phyloP scores from a whole-genome alignment of 2,797 vertebrate species.

The Delichon dasypus region DNA sequence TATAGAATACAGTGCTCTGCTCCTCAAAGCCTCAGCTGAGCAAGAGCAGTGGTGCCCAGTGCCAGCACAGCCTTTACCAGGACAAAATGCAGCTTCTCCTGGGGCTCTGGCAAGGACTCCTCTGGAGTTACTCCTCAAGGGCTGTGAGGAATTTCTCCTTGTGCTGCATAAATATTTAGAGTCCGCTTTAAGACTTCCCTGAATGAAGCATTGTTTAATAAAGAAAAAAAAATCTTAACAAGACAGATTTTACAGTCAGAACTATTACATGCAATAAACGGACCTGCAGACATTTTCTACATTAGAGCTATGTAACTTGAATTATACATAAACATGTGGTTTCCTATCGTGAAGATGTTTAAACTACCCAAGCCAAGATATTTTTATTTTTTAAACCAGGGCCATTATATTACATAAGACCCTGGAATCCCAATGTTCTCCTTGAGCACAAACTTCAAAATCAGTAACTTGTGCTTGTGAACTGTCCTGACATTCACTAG shows the following conservation, averaged over 20 bases:
- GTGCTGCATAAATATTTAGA: constrained; percentile 38
- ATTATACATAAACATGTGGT: constrained; percentile 20
- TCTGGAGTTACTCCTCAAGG: background rate
- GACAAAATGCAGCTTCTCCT: background rate
- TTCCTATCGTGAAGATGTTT: constrained; percentile 43
- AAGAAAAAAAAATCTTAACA: background rate
- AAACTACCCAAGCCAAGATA: constrained; percentile 1
- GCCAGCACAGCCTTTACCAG: background rate
- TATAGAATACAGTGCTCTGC: background rate
- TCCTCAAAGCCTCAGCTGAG: background rate
- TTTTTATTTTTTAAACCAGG: background rate
- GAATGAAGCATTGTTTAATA: background rate
- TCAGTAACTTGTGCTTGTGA: background rate
- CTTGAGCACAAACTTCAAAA: background rate
- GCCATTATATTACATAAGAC: background rate
- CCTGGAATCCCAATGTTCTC: background rate
- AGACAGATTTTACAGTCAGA: constrained; percentile 28
- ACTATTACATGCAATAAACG: background rate
- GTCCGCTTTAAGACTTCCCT: background rate
- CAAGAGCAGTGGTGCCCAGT: background rate
- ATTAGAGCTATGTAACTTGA: background rate
- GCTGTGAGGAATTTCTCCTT: background rate
- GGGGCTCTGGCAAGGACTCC: background rate
- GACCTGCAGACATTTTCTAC: background rate
- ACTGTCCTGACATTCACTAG: background rate